phyloP scores from a whole-genome alignment of 2,797 vertebrate genomes.

The Chanos chanos region DNA sequence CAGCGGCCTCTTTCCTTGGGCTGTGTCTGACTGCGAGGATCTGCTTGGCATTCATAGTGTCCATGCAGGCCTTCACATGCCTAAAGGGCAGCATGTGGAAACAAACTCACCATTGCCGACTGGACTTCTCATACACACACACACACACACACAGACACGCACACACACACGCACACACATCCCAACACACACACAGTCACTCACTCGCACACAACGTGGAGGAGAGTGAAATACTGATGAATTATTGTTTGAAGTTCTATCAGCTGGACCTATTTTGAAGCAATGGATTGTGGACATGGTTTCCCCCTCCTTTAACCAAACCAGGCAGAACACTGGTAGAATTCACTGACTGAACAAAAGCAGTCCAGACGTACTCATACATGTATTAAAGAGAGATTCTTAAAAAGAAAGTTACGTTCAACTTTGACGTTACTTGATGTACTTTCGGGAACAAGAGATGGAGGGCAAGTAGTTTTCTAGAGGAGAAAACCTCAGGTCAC shows the following conservation, averaged over 20 bases:
- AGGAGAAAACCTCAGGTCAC: slow-evolving; percentile 27
- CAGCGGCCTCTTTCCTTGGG: slow-evolving; percentile 51
- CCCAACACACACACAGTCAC: background rate
- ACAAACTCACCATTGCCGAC: slow-evolving; percentile 37
- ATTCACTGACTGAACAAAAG: too few relatives aligned
- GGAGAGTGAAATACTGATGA: too few relatives aligned
- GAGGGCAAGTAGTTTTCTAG: slow-evolving; percentile 20
- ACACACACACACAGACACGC: slow-evolving; percentile 37
- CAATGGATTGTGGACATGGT: too few relatives aligned
- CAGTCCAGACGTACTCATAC: too few relatives aligned
- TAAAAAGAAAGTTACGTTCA: too few relatives aligned
- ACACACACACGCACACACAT: slow-evolving; percentile 21
- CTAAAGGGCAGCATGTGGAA: slow-evolving; percentile 79
- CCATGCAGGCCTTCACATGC: slow-evolving; percentile 70
- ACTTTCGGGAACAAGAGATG: slow-evolving; percentile 56
- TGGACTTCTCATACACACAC: slow-evolving; percentile 43
- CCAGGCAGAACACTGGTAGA: too few relatives aligned
- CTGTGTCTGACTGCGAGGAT: slow-evolving; percentile 71
- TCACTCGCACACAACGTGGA: slow-evolving; percentile 2
- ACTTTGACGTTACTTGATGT: too few relatives aligned
- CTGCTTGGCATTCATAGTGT: slow-evolving; percentile 79
- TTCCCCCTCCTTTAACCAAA: too few relatives aligned
- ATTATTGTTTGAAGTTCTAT: too few relatives aligned
- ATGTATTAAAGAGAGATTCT: too few relatives aligned
- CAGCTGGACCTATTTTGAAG: too few relatives aligned